Percentiles rank a stretch among this genome's conserved stretches.
These are phyloP conservation scores for Callithrix jacchus DNA, from an alignment of 2,113 vertebrate species.

Conservation along the genomic window DNA sequence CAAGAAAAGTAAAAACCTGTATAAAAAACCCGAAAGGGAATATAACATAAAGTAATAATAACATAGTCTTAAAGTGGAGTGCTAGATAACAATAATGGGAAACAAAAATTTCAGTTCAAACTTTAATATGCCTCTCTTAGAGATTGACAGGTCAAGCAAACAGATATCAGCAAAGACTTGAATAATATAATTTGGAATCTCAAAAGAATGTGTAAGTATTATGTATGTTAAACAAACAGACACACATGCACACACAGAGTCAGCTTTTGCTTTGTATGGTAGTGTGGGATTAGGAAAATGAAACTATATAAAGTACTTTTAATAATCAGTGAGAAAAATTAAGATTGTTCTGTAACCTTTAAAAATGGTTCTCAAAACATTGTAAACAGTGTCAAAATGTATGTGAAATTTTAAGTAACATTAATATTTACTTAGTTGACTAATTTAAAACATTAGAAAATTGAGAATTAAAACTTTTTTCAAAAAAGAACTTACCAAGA, in stretches of 20 bases:
- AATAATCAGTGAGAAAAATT: not conserved
- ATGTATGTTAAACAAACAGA: not conserved
- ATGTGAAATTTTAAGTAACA: not conserved
- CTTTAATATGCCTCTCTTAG: not conserved
- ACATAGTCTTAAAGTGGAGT: not conserved
- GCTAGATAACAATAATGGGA: not conserved
- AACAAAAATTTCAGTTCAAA: not conserved
- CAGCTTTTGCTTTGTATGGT: not conserved
- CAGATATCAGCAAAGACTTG: not conserved
- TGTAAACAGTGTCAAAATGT: not conserved
- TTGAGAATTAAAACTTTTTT: not conserved
- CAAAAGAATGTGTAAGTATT: not conserved
- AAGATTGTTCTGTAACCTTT: not conserved
- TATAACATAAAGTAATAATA: not conserved
- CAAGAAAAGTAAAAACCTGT: not conserved
- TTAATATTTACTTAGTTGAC: not conserved
- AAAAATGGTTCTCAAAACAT: not conserved
- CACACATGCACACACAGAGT: not conserved
- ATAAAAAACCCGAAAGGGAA: not conserved
- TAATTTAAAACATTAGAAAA: not conserved
- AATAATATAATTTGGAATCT: not conserved
- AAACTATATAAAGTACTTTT: not conserved
- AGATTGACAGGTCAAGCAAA: not conserved
- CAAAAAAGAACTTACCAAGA: not conserved
- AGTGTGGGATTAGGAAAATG: not conserved